Conservation (phyloP, 2,113 vertebrate genomes). For the Montifringilla adamsi region DNA sequence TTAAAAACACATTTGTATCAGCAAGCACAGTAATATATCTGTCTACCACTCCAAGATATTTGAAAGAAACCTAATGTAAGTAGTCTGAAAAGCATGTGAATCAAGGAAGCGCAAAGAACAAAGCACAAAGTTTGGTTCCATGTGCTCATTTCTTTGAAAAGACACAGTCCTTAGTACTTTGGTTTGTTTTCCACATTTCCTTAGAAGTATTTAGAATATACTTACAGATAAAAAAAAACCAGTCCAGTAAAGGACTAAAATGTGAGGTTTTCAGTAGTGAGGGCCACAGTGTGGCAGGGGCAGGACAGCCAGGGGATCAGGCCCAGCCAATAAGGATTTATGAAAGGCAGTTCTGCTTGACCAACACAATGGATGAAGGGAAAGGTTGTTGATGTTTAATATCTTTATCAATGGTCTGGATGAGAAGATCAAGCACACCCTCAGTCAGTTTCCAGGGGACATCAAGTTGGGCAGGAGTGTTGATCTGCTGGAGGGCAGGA, state of each 20-base stretch:
- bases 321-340: neutral
- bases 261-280: neutral
- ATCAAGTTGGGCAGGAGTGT: neutral
- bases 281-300: rapidly evolving
- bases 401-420: neutral
- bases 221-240: neutral
- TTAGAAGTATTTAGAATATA: neutral
- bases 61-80: neutral
- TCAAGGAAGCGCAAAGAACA: neutral
- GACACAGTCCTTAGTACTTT: neutral
- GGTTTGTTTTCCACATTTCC: neutral
- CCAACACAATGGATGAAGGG: neutral
- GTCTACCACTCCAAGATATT: neutral
- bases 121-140: neutral
- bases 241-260: neutral
- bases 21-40: neutral
- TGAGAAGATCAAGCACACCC: rapidly evolving
- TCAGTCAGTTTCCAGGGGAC: neutral
- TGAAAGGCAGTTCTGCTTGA: neutral
- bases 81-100: neutral
- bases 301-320: neutral
- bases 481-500: neutral
- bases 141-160: neutral
- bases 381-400: neutral
- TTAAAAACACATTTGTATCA: neutral